Evolutionary conservation across 2,888 invertebrate species (phyloP).

Genomic region (Deroplatys truncata): DNA sequence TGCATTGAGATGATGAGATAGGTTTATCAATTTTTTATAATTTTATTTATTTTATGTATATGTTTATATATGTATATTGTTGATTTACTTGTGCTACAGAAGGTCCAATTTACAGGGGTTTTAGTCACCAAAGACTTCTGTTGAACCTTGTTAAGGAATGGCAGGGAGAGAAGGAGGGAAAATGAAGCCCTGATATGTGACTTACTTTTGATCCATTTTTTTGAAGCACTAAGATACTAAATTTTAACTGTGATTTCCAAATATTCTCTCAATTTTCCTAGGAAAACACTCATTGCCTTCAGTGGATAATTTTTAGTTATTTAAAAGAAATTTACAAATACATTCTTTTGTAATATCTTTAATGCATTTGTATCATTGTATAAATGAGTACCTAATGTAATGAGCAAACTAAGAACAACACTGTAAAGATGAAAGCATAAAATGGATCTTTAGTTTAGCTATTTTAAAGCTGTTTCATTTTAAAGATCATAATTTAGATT

Average conservation of each 20-base stretch:
- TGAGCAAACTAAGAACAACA: too few relatives aligned
- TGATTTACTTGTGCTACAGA: neutral
- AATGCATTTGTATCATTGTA: too few relatives aligned
- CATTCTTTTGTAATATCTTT: too few relatives aligned
- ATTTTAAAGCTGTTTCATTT: too few relatives aligned
- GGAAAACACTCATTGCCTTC: conserved; percentile 7
- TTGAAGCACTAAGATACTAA: neutral
- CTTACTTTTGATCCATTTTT: neutral
- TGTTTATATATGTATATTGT: neutral
- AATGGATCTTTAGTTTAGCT: too few relatives aligned
- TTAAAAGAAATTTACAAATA: too few relatives aligned
- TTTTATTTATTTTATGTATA: neutral
- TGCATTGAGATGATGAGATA: conserved; percentile 11
- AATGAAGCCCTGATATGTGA: conserved; percentile 1
- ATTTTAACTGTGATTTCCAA: neutral
- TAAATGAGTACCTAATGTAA: too few relatives aligned
- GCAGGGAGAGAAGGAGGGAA: neutral
- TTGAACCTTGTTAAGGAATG: neutral
- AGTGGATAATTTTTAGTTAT: neutral
- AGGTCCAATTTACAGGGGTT: neutral
- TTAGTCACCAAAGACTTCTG: neutral
- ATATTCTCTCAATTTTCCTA: neutral
- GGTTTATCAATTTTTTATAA: neutral
- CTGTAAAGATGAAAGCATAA: too few relatives aligned
- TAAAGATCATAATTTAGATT: too few relatives aligned